A percentile compares a stretch with the other conserved stretches of the same genome.
phyloP scores from a whole-genome alignment of 2,888 invertebrate genomes.

The Priocnemis perturbator region DNA sequence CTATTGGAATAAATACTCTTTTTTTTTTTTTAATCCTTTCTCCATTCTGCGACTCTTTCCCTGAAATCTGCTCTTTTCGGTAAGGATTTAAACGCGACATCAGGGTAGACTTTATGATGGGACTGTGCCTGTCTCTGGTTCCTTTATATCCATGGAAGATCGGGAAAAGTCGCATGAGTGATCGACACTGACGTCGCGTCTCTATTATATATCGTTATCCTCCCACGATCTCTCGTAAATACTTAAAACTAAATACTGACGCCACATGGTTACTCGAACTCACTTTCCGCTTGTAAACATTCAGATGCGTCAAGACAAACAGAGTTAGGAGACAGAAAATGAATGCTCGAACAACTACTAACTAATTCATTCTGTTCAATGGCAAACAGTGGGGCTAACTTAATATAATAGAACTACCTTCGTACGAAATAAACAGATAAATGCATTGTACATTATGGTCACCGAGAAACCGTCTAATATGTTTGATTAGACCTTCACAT shows the following conservation, averaged over 20 bases:
- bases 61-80: too few relatives aligned
- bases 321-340: conserved; percentile 23
- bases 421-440: background rate
- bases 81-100: conserved; percentile 11
- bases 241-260: conserved; percentile 44
- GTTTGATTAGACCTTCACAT: conserved; percentile 44
- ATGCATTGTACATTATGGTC: background rate
- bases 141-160: background rate
- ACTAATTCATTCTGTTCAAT: too few relatives aligned
- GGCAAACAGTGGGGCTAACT: background rate
- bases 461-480: background rate
- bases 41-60: conserved; percentile 7
- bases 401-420: background rate
- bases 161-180: conserved; percentile 16
- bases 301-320: conserved; percentile 24
- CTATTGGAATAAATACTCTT: conserved; percentile 30
- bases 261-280: conserved; percentile 25
- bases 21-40: conserved; percentile 12
- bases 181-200: conserved; percentile 23
- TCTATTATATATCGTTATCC: conserved; percentile 23
- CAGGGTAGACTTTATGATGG: conserved; percentile 15
- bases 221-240: conserved; percentile 11
- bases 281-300: conserved; percentile 19
- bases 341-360: background rate
- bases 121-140: conserved; percentile 13